phyloP scores from a whole-genome alignment of 2,888 invertebrate species.

The Pandemis heparana region DNA sequence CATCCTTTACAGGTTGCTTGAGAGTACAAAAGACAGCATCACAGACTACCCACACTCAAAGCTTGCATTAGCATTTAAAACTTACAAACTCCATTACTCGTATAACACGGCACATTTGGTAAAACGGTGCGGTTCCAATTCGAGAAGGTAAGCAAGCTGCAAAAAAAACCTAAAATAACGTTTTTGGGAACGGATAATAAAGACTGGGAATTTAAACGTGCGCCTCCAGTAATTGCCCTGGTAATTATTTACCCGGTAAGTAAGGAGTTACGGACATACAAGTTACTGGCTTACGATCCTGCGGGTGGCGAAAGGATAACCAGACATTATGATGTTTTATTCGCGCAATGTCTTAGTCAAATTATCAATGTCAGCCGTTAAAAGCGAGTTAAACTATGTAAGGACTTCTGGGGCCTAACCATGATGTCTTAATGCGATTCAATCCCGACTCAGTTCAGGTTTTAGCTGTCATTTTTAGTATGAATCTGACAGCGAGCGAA shows the following conservation, averaged over 20 bases:
- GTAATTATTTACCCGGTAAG: slow-evolving; percentile 1
- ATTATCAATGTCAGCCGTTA: neutral
- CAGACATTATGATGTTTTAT: neutral
- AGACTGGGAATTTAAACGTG: slow-evolving; percentile 6
- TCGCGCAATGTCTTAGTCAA: neutral
- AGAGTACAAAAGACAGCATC: slow-evolving; percentile 13
- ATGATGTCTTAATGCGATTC: too few species aligned
- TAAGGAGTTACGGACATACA: slow-evolving; percentile 10
- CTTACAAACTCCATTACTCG: slow-evolving; percentile 23
- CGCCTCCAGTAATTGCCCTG: slow-evolving; percentile 9
- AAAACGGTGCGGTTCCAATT: slow-evolving; percentile 49
- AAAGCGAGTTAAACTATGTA: too few species aligned
- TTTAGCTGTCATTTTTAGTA: too few species aligned
- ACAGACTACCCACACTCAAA: neutral
- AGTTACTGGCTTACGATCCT: slow-evolving; percentile 1
- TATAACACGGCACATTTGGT: slow-evolving; percentile 42
- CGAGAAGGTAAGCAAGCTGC: slow-evolving; percentile 3
- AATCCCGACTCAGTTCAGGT: too few species aligned
- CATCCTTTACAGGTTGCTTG: slow-evolving; percentile 13
- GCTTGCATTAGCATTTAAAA: slow-evolving; percentile 11
- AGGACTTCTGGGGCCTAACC: too few species aligned
- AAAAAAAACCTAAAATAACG: neutral
- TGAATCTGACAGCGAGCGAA: too few species aligned
- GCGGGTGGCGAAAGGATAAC: neutral
- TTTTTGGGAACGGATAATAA: slow-evolving; percentile 11